A percentile compares a stretch with the other conserved stretches of the same genome.
Evolutionary conservation across 2,888 invertebrate species (phyloP).

Genomic region (Oligia strigilis): DNA sequence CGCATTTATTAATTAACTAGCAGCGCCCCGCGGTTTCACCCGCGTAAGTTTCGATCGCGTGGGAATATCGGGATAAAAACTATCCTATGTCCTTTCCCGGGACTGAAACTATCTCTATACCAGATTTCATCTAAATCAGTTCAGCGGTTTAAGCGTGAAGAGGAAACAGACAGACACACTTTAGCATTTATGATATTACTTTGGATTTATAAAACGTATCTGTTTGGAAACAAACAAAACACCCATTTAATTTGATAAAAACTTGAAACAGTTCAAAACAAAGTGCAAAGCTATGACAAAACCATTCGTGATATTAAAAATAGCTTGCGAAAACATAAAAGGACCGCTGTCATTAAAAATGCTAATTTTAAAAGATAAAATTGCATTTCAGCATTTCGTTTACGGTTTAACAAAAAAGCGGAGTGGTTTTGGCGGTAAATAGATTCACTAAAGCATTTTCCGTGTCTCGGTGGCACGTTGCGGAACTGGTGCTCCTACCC

Average conservation of each 20-base stretch:
- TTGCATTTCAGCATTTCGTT: slow-evolving; percentile 69
- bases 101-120: too few species aligned
- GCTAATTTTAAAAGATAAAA: slow-evolving; percentile 71
- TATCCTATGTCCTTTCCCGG: too few species aligned
- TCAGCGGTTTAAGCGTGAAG: too few species aligned
- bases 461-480: slow-evolving; percentile 79
- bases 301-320: slow-evolving; percentile 53
- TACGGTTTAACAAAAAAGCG: slow-evolving; percentile 75
- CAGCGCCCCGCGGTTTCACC: too few species aligned
- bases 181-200: too few species aligned
- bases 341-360: slow-evolving; percentile 48
- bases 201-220: neutral
- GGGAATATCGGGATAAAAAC: too few species aligned
- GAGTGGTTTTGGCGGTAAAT: slow-evolving; percentile 83
- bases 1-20: neutral
- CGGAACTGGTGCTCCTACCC: slow-evolving; percentile 60
- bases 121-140: too few species aligned
- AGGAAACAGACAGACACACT: too few species aligned
- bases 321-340: slow-evolving; percentile 39
- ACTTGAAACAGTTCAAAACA: slow-evolving; percentile 15
- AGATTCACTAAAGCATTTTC: slow-evolving; percentile 87
- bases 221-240: neutral
- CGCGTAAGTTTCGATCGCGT: too few species aligned
- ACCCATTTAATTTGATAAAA: neutral
- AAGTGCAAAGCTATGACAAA: slow-evolving; percentile 28